phyloP scores from a whole-genome alignment of 2,797 vertebrate genomes.

The Taeniopygia guttata region DNA sequence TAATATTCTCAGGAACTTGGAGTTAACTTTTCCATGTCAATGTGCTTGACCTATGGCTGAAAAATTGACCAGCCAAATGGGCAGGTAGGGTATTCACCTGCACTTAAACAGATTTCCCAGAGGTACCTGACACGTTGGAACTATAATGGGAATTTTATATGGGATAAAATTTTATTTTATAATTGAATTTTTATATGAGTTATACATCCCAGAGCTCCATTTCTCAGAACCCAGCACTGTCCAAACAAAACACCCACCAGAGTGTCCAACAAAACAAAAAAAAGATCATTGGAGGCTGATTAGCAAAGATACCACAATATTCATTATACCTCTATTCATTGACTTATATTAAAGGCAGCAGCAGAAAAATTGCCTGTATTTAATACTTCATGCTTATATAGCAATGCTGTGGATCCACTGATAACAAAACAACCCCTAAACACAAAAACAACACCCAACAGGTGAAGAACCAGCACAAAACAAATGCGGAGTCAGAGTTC shows the following conservation, averaged over 20 bases:
- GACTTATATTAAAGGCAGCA: not conserved
- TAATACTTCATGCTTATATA: accelerated
- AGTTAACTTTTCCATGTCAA: not conserved
- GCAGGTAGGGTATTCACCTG: not conserved
- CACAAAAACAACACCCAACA: not conserved
- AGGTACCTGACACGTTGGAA: not conserved
- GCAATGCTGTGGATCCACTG: not conserved
- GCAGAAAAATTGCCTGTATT: not conserved
- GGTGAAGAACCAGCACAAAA: not conserved
- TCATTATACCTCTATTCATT: not conserved
- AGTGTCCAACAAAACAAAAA: no score
- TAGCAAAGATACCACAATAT: not conserved
- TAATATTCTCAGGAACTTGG: not conserved
- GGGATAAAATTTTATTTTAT: not conserved
- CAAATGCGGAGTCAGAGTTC: not conserved
- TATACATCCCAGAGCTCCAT: not conserved
- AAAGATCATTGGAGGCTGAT: not conserved
- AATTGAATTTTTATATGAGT: not conserved
- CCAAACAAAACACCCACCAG: not conserved
- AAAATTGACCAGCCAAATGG: not conserved
- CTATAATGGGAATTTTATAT: not conserved
- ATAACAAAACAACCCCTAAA: not conserved
- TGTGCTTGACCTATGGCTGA: not conserved
- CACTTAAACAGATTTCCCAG: not conserved
- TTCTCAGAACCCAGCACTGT: not conserved